Base-by-base conservation (phyloP, 2,888 invertebrate species). In the Xiphydria camelus region DNA sequence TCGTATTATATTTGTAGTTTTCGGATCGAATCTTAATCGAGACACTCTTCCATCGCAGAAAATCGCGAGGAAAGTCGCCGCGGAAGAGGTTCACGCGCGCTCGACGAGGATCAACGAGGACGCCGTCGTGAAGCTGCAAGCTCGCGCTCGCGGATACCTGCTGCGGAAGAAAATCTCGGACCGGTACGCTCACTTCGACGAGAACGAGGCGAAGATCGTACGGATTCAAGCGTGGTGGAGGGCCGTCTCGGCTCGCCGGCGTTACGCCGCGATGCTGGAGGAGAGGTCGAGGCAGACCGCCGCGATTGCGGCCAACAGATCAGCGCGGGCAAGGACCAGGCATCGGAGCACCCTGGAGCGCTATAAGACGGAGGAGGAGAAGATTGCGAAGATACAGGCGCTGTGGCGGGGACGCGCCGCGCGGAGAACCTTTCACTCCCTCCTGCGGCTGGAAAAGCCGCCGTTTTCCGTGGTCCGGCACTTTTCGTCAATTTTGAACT, bases 401-500 rank as follows among this genome's bases (percentile, higher is more conserved):
- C 70, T 83, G 29, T 86, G 87, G 83, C 78, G 87, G 34, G 85
- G 86, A 1, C 79, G 81, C 25, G 78, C 80, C 31, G 83, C 85
- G 2, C 79, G 85, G 22, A 78, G 80, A 62, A 84, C 85, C 23
- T 87, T 86, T 58, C 78, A 80, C 17, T 82, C 83, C 1, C 65
- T 85, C 14, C 78, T 82, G 52, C 78, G 81, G 47, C 77, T 80
- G 1, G 74, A 80, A 5, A 81, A 82, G 58, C 83, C 84, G 18
- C 79, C 83, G 4, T 78, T 84, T 12, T 78, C 79, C 49, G 80
- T 83, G 9, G 82, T 86, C 2, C 80, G 82, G 45, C 81, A 82
- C 61, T 89, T 88, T 76, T 83, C 88, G 17, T 83, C 84, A 12
- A 78, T 87, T 60, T 73, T 88, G 35, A 85, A 87, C 64, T 83